Evolutionary conservation across 37 sponge, comb jelly and placozoan genomes (phyloP), one percentile per base, ranked within the genome.

Genomic region (Theonella swinhoei): DNA sequence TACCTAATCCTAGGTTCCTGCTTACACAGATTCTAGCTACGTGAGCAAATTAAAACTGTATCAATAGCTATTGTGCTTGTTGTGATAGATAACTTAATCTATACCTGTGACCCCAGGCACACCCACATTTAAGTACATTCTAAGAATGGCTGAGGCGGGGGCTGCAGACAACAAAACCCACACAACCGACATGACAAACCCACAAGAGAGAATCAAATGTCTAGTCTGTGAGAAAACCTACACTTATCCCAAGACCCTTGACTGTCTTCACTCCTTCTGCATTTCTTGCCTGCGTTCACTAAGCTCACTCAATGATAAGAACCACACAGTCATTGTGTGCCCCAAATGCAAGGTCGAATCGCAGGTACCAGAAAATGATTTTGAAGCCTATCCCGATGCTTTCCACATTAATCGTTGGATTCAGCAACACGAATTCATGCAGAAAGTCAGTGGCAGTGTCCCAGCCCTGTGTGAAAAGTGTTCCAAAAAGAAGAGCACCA

Each of bases 221-320:
- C 22, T 23, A 17, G 47, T 69, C 19, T 88, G 89, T 30, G 59
- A 82, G 37, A 82, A 88, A 60, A 63, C 42, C 14, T 88, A 88
- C 66, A 61, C n/a, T n/a, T 4, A 70, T 26, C 89, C 89, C 11
- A 88, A 82, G 67, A 88, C 83, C 25, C 78, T 88, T 0, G 72
- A 77, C 20, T 88, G 89, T 29, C 89, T 88, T 42, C 89, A 88
- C 38, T 88, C 89, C 0, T 88, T 78, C 40, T 88, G 89, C 37
- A 39, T 62, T 28, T 70, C 78, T 8, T 88, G 89, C 30, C 72
- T 88, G 17, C 37, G 42, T 4, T 39, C 74, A 0, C 62, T 70
- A 1, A 19, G n/a, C 37, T 26, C 80, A 34, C n/a, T 36, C 39
- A 67, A 35, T 4, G 41, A 31, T 14, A 47, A 47, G 7, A 14